Evolutionary conservation across 2,888 invertebrate genomes (phyloP).

Genomic region (Agrotis segetum): DNA sequence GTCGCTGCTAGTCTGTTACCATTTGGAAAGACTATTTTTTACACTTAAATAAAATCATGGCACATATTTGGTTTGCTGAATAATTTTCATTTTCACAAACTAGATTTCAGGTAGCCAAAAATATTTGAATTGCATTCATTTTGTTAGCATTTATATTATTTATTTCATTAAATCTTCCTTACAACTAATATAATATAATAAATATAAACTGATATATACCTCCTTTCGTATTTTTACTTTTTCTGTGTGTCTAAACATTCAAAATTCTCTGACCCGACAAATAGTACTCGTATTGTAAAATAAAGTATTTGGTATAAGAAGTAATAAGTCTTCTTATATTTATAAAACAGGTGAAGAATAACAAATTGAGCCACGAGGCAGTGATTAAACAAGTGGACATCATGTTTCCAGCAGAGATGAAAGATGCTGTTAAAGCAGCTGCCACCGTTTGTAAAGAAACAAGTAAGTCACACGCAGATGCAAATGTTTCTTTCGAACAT

Average conservation of each 20-base stretch:
- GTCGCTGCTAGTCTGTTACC: too few relatives aligned
- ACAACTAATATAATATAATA: too few relatives aligned
- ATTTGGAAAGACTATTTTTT: too few relatives aligned
- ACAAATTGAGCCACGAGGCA: conserved; percentile 81
- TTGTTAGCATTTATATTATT: too few relatives aligned
- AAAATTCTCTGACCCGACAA: neutral
- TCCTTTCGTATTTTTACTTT: too few relatives aligned
- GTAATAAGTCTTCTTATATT: too few relatives aligned
- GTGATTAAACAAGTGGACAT: conserved; percentile 83
- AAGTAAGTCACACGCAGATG: conserved; percentile 66
- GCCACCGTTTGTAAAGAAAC: conserved; percentile 78
- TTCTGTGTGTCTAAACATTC: too few relatives aligned
- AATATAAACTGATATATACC: too few relatives aligned
- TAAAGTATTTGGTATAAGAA: too few relatives aligned
- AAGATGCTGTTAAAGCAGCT: conserved; percentile 76
- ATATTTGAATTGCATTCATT: neutral
- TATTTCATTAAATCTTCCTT: too few relatives aligned
- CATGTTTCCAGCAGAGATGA: conserved; percentile 84
- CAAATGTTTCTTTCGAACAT: neutral
- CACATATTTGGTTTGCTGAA: too few relatives aligned
- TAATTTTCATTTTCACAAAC: neutral
- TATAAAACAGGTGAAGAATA: conserved; percentile 79
- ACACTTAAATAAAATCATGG: too few relatives aligned
- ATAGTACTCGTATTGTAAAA: neutral
- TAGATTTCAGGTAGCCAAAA: neutral